Conservation (phyloP, 2,888 invertebrate species). For the Syritta pipiens region DNA sequence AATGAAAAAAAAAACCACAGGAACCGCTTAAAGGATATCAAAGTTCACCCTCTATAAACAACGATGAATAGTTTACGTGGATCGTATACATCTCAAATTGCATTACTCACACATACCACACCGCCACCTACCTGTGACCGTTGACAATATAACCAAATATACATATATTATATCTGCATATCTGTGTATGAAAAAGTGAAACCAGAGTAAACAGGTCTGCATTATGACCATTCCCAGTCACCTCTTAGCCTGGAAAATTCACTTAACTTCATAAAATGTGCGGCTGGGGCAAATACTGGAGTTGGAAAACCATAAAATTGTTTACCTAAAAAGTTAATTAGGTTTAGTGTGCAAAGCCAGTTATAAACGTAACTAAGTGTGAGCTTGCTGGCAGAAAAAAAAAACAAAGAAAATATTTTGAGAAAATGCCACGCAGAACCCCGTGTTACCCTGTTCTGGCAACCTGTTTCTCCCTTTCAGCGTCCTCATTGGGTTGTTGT, state of each 20-base stretch:
- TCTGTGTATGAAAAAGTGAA: no score
- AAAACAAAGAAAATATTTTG: background rate
- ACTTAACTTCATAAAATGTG: conserved; percentile 16
- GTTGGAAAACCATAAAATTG: conserved; percentile 45
- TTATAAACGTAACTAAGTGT: conserved; percentile 23
- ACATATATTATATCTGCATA: no score
- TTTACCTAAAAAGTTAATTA: conserved; percentile 56
- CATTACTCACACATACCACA: conserved; percentile 27
- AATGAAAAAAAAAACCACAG: background rate
- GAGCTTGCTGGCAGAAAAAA: background rate
- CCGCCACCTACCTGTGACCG: conserved; percentile 11
- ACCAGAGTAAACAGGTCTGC: conserved; percentile 8
- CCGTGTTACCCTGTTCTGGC: conserved; percentile 20
- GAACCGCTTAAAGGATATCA: conserved; percentile 3
- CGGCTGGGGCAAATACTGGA: conserved; percentile 10
- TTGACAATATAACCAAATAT: background rate
- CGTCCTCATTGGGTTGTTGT: background rate
- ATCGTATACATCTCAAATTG: conserved; percentile 11
- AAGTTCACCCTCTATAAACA: conserved; percentile 2
- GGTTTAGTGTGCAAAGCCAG: conserved; percentile 43
- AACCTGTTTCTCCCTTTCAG: background rate
- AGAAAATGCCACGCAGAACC: conserved; percentile 4
- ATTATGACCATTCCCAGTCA: background rate
- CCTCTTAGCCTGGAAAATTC: conserved; percentile 2
- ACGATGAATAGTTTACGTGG: conserved; percentile 12